phyloP scores from a whole-genome alignment of 92 coral and sea anemone genomes.

The Porites cylindrica region DNA sequence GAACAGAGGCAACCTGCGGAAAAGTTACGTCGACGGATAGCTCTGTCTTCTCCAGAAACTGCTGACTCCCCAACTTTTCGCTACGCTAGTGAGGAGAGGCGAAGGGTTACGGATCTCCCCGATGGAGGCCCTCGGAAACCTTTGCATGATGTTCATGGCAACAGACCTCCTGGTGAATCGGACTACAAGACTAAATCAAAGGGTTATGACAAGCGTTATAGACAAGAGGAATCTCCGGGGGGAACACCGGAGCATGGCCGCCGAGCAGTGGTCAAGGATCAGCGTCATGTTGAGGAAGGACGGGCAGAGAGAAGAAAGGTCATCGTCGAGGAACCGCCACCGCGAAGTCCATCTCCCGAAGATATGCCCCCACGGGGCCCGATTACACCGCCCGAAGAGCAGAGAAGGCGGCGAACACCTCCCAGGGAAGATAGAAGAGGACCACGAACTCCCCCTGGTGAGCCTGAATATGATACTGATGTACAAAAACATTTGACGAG shows the following conservation, averaged over 20 bases:
- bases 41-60: constrained; percentile 46
- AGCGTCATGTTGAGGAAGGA: constrained; percentile 65
- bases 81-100: constrained; percentile 22
- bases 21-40: constrained; percentile 28
- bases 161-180: constrained; percentile 7
- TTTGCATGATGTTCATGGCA: constrained; percentile 1
- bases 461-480: constrained; percentile 57
- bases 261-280: constrained; percentile 17
- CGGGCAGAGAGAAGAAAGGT: constrained; percentile 73
- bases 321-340: constrained; percentile 61
- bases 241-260: constrained; percentile 20
- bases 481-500: neutral
- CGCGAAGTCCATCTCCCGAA: constrained; percentile 53
- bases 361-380: constrained; percentile 44
- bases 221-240: constrained; percentile 17
- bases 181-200: constrained; percentile 8
- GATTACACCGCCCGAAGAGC: constrained; percentile 45
- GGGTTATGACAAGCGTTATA: constrained; percentile 25
- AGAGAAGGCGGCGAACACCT: constrained; percentile 23
- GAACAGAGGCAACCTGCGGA: constrained; percentile 26
- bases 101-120: constrained; percentile 31
- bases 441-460: constrained; percentile 76
- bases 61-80: constrained; percentile 21
- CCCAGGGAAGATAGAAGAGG: constrained; percentile 44
- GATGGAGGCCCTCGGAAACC: constrained; percentile 35